Percentiles rank a stretch among this genome's conserved stretches.
These are phyloP conservation scores for Capromys pilorides DNA, from an alignment of 2,797 vertebrate genomes.

Conservation along the genomic window DNA sequence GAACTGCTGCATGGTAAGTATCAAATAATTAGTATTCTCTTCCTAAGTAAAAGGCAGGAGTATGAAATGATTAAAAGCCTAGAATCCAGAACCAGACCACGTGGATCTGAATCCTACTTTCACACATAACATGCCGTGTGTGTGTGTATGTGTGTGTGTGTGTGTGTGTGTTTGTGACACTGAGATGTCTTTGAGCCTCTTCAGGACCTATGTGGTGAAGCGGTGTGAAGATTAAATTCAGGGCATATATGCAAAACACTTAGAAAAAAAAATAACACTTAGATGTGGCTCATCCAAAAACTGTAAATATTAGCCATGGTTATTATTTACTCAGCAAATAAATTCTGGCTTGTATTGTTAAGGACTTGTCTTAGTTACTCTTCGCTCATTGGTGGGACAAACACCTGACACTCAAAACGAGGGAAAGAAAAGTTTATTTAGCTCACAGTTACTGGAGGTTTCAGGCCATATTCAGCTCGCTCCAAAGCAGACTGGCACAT, in stretches of 20 bases:
- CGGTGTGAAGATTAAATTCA: neutral
- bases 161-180: too few relatives aligned
- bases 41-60: neutral
- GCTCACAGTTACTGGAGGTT: too few relatives aligned
- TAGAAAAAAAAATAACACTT: too few relatives aligned
- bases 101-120: constrained; percentile 5
- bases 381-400: too few relatives aligned
- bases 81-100: neutral
- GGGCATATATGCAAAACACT: neutral
- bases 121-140: neutral
- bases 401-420: too few relatives aligned
- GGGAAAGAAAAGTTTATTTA: too few relatives aligned
- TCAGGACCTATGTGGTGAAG: neutral
- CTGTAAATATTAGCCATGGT: neutral
- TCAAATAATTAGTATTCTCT: neutral
- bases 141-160: too few relatives aligned
- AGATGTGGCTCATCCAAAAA: neutral
- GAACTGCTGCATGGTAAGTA: neutral
- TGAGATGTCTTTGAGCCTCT: neutral
- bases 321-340: constrained; percentile 9
- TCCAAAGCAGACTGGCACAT: too few relatives aligned
- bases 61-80: neutral
- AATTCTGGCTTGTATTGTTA: neutral
- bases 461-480: too few relatives aligned
- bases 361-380: too few relatives aligned